Percentiles rank a stretch among this genome's conserved stretches.
These are phyloP conservation scores for Crematogaster levior DNA, from an alignment of 2,888 invertebrate species.

Conservation along the genomic window DNA sequence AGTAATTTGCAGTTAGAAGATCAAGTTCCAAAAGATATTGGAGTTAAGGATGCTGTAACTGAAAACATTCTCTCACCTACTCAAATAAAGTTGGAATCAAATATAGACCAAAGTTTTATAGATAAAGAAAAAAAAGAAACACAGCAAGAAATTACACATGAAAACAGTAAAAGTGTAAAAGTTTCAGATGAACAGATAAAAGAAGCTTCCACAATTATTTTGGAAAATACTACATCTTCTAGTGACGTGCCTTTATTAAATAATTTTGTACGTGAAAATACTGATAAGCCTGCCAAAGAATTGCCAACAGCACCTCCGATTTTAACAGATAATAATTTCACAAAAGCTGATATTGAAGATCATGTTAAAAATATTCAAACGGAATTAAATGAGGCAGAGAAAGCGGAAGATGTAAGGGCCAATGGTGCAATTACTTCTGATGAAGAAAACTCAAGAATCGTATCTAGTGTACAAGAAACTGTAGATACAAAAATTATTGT, in stretches of 20 bases:
- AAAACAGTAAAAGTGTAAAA: neutral
- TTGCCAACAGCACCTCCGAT: neutral
- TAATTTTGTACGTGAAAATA: constrained; percentile 28
- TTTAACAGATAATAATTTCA: neutral
- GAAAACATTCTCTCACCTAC: neutral
- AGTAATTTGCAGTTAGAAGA: neutral
- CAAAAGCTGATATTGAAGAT: neutral
- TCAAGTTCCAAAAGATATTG: neutral
- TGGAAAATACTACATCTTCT: constrained; percentile 15
- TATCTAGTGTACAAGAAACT: constrained; percentile 38
- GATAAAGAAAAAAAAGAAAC: constrained; percentile 14
- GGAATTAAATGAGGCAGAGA: neutral
- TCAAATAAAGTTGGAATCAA: neutral
- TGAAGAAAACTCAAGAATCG: constrained; percentile 21
- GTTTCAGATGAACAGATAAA: neutral
- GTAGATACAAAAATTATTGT: neutral
- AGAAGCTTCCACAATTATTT: neutral
- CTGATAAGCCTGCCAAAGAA: constrained; percentile 8
- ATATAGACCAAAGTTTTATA: constrained; percentile 6
- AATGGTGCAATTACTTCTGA: constrained; percentile 7
- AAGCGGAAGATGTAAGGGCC: constrained; percentile 6
- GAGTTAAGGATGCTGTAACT: neutral
- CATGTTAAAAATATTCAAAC: constrained; percentile 6
- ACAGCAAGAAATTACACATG: constrained; percentile 6
- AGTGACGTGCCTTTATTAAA: constrained; percentile 41